Conservation (phyloP, 2,797 vertebrate genomes). For the Hyperoplus immaculatus region DNA sequence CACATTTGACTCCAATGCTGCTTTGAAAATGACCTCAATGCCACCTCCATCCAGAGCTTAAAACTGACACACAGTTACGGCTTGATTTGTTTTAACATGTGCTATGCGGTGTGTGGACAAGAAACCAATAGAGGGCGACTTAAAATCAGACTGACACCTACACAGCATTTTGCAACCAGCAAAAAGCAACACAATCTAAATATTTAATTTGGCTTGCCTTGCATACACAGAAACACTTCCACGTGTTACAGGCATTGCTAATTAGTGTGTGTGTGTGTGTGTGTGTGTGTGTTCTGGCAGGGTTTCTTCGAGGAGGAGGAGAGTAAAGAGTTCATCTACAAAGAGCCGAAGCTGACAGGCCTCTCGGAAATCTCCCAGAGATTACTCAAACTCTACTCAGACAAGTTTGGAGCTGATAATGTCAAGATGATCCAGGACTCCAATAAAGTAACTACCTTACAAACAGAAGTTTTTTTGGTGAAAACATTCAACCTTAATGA, state of each 20-base stretch:
- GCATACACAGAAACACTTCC: slow-evolving; percentile 5
- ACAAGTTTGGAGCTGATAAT: slow-evolving; percentile 98
- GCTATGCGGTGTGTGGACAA: slow-evolving; percentile 12
- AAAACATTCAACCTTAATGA: not conserved
- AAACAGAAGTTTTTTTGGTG: not conserved
- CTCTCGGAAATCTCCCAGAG: slow-evolving; percentile 98
- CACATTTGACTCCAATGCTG: slow-evolving; percentile 48
- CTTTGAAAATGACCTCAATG: slow-evolving; percentile 55
- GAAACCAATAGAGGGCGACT: slow-evolving; percentile 42
- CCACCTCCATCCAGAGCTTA: slow-evolving; percentile 59
- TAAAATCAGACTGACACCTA: slow-evolving; percentile 18
- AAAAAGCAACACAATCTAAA: slow-evolving; percentile 26
- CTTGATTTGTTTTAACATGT: slow-evolving; percentile 61
- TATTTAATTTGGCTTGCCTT: slow-evolving; percentile 19
- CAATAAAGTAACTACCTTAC: slow-evolving; percentile 90
- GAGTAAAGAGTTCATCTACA: slow-evolving; percentile 99
- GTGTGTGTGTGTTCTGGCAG: slow-evolving; percentile 79
- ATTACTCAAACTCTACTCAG: slow-evolving; percentile 96
- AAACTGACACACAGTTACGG: slow-evolving; percentile 40
- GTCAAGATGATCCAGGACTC: slow-evolving; percentile 99
- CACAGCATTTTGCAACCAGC: slow-evolving; percentile 9
- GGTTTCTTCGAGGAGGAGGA: slow-evolving; percentile 99
- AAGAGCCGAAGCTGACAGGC: slow-evolving; percentile 97
- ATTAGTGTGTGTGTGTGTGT: slow-evolving; percentile 37
- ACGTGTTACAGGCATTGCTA: not conserved